A percentile compares a stretch with the other conserved stretches of the same genome.
phyloP scores from a whole-genome alignment of 2,888 invertebrate genomes.

The Hedychridium roseum region DNA sequence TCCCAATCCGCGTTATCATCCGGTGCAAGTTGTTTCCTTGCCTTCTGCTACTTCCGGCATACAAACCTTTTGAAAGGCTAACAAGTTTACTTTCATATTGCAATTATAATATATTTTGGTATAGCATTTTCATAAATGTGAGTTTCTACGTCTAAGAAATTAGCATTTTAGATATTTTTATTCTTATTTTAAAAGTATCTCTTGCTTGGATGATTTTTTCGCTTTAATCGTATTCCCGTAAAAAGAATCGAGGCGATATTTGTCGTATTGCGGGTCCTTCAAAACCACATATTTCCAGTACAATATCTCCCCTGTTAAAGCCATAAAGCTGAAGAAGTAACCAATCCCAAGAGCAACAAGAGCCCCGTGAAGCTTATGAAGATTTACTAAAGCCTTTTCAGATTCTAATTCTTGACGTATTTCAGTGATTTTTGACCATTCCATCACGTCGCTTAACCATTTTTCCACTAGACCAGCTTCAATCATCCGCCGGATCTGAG shows the following conservation, averaged over 20 bases:
- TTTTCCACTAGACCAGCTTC: constrained; percentile 82
- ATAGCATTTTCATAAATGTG: no score
- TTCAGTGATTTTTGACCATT: constrained; percentile 69
- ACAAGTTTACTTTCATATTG: no score
- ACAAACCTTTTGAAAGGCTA: no score
- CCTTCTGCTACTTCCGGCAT: no score
- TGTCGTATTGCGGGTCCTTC: constrained; percentile 76
- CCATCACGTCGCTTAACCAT: constrained; percentile 80
- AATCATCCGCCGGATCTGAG: constrained; percentile 69
- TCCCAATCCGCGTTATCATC: no score
- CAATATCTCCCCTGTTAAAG: constrained; percentile 70
- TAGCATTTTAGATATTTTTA: no score
- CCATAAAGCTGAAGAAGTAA: constrained; percentile 69
- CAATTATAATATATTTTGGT: no score
- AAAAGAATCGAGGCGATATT: constrained; percentile 70
- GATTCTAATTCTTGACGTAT: constrained; percentile 65
- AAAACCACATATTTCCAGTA: constrained; percentile 75
- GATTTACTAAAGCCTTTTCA: constrained; percentile 79
- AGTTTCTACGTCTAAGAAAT: no score
- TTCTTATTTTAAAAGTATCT: no score
- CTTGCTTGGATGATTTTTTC: no score
- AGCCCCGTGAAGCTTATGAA: constrained; percentile 81
- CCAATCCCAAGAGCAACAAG: constrained; percentile 77
- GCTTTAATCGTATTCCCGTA: constrained; percentile 57
- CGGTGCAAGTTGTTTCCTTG: no score